Evolutionary conservation across 2,888 invertebrate genomes (phyloP), one percentile per base, ranked within the genome.

Genomic region (Epinotia ramella): DNA sequence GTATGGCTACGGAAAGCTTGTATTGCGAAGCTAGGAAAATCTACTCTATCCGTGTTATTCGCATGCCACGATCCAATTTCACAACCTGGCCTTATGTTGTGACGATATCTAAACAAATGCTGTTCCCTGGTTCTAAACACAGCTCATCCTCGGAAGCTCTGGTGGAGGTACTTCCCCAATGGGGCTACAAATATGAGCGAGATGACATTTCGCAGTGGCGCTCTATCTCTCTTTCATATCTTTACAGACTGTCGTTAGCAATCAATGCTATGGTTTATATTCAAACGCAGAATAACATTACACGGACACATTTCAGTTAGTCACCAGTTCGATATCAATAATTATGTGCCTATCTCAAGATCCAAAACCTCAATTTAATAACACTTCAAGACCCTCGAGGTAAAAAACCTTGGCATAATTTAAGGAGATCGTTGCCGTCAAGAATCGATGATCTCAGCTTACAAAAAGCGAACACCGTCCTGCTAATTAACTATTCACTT

Each of bases 351-450:
- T 16, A 49, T 49, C 53, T n/a, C 5, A 53, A 53, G 20, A 59
- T 57, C 40, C 46, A 40, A 16, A 33, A 67, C 33, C 9, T n/a
- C 6, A 66, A 66, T 44, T 56, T 60, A 66, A 75, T 62, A 60
- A 60, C 59, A 62, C 49, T 56, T 13, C 24, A 71, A 62, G 24
- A 60, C 62, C 46, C 33, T 63, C 65, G 56, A 18, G 66, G 66
- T 72, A 67, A 65, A 67, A 62, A 56, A 57, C 66, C 67, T 67
- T 76, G 71, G 71, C 71, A 72, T 66, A 76, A 72, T 76, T 76
- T 72, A 72, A 57, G 70, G 28, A 63, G 76, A 72, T 72, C 72
- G 28, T 76, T 72, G 67, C 72, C 76, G 76, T 72, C 76, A 67
- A 62, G 68, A 18, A 72, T 57, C 72, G 67, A 62, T 76, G 76